These are phyloP conservation scores for Lepidurus apus DNA, from an alignment of 1,140 invertebrate genomes.

Conservation along the genomic window DNA sequence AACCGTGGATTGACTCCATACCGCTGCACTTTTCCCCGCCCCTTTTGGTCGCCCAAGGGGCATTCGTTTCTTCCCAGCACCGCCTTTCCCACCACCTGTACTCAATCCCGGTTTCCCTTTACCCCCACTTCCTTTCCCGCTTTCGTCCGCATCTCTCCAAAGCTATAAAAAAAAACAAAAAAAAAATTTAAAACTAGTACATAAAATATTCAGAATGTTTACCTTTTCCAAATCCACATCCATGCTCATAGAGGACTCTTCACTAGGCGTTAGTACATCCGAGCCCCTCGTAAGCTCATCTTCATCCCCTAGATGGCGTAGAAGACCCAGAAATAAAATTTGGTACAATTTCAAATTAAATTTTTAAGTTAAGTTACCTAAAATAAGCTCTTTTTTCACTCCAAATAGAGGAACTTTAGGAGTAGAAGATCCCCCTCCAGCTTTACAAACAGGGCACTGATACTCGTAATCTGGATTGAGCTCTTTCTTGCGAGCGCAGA, in stretches of 20 bases:
- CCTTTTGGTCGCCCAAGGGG: slow-evolving; percentile 53
- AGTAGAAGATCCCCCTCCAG: slow-evolving; percentile 28
- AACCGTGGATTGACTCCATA: slow-evolving; percentile 41
- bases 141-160: not conserved
- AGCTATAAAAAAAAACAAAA: not conserved
- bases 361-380: not conserved
- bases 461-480: slow-evolving; percentile 80
- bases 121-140: not conserved
- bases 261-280: slow-evolving; percentile 16
- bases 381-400: not conserved
- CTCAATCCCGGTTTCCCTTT: slow-evolving; percentile 46
- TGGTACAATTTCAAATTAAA: not conserved
- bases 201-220: not conserved
- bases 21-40: slow-evolving; percentile 46
- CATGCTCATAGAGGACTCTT: slow-evolving; percentile 25
- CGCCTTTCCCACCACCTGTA: slow-evolving; percentile 29
- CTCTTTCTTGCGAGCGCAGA: slow-evolving; percentile 72
- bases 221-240: not conserved
- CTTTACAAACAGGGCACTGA: slow-evolving; percentile 77
- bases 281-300: not conserved
- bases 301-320: not conserved
- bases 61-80: slow-evolving; percentile 44
- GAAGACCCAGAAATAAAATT: not conserved
- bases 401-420: not conserved
- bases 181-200: too few species aligned